Evolutionary conservation across 2,888 invertebrate species (phyloP), one percentile per base, ranked within the genome.

Genomic region (Dione juno): DNA sequence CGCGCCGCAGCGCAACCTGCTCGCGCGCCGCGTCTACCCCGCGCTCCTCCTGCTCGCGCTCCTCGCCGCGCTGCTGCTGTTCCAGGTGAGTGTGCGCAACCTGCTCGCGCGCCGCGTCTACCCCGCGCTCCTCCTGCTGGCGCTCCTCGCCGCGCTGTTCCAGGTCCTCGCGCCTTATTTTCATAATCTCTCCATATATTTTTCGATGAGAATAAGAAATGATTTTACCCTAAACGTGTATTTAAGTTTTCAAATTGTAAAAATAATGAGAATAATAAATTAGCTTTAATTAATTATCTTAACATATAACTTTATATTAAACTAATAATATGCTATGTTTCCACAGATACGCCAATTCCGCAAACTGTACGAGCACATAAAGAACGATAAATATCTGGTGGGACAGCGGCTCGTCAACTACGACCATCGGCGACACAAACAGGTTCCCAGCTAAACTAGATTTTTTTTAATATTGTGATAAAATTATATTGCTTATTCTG

Each of bases 331-430:
- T 37, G 5, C 48, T 37, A 45, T 41, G 7, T 61, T 58, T 67
- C 73, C 69, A 82, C 98, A 99, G 94, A 96, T 98, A 70, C 95
- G 97, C 69, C 99, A 99, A 86, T 98, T 99, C 92, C 96, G 96
- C 81, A 97, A 98, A 82, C 93, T 99, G 19, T 99, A 99, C 88
- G 98, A 99, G 86, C 99, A 99, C 89, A 99, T 99, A 83, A 99
- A 99, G 92, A 99, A 99, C 90, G 99, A 99, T 92, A 99, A 99
- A 93, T 99, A 99, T 92, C 94, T 99, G 63, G 99, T 99, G 14
- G 99, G 99, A 0, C 97, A 98, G 81, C 94, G 99, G 77, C 94
- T 99, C 77, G 99, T 99, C 40, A 99, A 99, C 93, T 99, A 99
- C 92, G 98, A 99, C 86, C 97, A 97, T 84, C 94, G 96, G 77